phyloP scores from a whole-genome alignment of 2,888 invertebrate species.

The Dioctria linearis region DNA sequence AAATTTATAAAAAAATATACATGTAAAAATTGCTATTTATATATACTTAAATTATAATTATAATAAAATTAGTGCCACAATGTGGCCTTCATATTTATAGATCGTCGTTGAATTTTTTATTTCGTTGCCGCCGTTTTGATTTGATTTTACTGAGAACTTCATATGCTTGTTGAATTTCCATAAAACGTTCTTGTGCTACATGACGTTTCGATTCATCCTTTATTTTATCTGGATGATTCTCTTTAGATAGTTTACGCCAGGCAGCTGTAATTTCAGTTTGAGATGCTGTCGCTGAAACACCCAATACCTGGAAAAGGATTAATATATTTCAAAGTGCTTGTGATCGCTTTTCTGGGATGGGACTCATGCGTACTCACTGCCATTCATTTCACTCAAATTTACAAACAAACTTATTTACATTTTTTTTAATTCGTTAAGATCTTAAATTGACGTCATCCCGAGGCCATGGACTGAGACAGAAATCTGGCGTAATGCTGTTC shows the following conservation, averaged over 20 bases:
- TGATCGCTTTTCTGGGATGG: too few relatives aligned
- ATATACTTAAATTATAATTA: conserved; percentile 19
- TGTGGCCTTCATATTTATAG: conserved; percentile 52
- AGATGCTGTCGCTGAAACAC: conserved; percentile 82
- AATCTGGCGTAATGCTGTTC: too few relatives aligned
- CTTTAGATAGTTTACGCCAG: conserved; percentile 86
- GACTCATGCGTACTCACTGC: too few relatives aligned
- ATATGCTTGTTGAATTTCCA: conserved; percentile 95
- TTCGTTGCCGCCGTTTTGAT: conserved; percentile 80
- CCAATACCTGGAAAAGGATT: conserved; percentile 76
- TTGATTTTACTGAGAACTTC: conserved; percentile 89
- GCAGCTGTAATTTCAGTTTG: conserved; percentile 88
- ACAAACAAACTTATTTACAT: too few relatives aligned
- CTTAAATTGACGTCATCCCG: too few relatives aligned
- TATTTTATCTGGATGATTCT: conserved; percentile 93
- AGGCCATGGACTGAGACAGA: too few relatives aligned
- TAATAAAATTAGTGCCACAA: conserved; percentile 43
- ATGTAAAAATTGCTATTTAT: neutral
- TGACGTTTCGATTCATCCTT: conserved; percentile 80
- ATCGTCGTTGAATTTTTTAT: conserved; percentile 78
- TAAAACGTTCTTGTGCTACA: conserved; percentile 87
- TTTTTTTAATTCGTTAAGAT: too few relatives aligned
- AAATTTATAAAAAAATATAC: conserved; percentile 30
- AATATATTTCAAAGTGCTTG: too few relatives aligned
- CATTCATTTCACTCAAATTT: too few relatives aligned